These are phyloP conservation scores for Donacobius atricapilla DNA, from an alignment of 2,113 vertebrate genomes.

Conservation along the genomic window DNA sequence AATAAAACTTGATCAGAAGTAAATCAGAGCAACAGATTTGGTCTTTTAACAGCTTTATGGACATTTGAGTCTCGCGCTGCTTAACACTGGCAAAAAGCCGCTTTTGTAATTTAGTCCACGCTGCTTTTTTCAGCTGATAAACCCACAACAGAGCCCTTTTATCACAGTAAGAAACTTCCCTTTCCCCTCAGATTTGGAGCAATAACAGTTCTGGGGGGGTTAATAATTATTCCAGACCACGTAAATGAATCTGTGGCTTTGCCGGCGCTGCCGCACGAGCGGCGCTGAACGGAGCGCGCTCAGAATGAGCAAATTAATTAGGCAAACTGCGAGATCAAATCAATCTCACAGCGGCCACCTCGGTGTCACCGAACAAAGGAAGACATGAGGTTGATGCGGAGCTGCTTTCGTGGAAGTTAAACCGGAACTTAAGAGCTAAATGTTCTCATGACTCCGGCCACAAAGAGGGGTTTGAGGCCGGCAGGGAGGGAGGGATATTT, in stretches of 20 bases:
- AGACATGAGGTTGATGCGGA: slow-evolving; percentile 33
- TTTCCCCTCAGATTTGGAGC: slow-evolving; percentile 66
- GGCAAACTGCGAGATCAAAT: slow-evolving; percentile 68
- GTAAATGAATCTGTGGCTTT: slow-evolving; percentile 66
- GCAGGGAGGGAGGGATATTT: background rate
- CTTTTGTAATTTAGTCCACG: background rate
- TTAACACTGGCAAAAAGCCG: background rate
- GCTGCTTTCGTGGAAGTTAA: slow-evolving; percentile 31
- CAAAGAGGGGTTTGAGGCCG: background rate
- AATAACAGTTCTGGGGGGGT: slow-evolving; percentile 66
- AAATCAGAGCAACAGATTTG: background rate
- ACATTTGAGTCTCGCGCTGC: background rate
- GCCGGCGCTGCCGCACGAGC: slow-evolving; percentile 43
- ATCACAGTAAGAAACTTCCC: slow-evolving; percentile 49
- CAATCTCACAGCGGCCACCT: slow-evolving; percentile 70
- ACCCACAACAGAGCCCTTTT: slow-evolving; percentile 40
- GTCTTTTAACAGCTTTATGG: background rate
- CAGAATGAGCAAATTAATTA: slow-evolving; percentile 75
- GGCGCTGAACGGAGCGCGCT: slow-evolving; percentile 19
- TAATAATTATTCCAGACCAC: slow-evolving; percentile 71
- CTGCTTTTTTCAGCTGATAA: slow-evolving; percentile 35
- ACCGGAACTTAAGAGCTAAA: background rate
- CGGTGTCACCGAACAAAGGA: slow-evolving; percentile 33
- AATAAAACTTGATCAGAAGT: background rate
- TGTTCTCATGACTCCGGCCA: background rate